These are phyloP conservation scores for Hesperia comma DNA, from an alignment of 2,888 invertebrate genomes.

Conservation along the genomic window DNA sequence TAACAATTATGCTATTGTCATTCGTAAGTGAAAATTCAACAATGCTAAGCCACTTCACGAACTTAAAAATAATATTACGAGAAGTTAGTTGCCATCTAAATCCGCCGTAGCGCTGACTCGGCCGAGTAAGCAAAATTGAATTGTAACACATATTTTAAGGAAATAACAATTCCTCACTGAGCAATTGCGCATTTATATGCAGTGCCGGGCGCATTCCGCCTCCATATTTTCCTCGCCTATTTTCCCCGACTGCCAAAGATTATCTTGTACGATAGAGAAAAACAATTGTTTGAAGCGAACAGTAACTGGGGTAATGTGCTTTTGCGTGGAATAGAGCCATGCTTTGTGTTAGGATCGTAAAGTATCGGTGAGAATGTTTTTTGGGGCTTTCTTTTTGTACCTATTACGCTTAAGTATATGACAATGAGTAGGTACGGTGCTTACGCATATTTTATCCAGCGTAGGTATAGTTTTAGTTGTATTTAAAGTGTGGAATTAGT, in stretches of 20 bases:
- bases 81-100: slow-evolving; percentile 21
- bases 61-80: slow-evolving; percentile 21
- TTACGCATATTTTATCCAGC: no score
- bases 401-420: no score
- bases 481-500: no score
- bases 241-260: slow-evolving; percentile 34
- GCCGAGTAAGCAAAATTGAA: slow-evolving; percentile 35
- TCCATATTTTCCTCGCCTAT: slow-evolving; percentile 26
- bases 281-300: slow-evolving; percentile 26
- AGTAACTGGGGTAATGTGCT: slow-evolving; percentile 15
- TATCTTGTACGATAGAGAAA: slow-evolving; percentile 31
- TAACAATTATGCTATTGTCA: no score
- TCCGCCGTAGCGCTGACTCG: slow-evolving; percentile 10
- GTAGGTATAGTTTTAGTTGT: no score
- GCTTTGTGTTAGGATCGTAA: background rate
- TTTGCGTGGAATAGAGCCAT: background rate
- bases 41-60: background rate
- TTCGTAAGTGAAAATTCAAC: background rate
- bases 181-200: slow-evolving; percentile 34
- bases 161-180: slow-evolving; percentile 35
- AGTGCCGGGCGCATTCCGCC: slow-evolving; percentile 31
- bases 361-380: background rate
- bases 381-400: background rate
- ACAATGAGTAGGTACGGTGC: no score
- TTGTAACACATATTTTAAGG: slow-evolving; percentile 36